Percentiles rank a stretch among this genome's conserved stretches.
Conservation (phyloP, 2,888 invertebrate genomes). For the Tholera decimalis region DNA sequence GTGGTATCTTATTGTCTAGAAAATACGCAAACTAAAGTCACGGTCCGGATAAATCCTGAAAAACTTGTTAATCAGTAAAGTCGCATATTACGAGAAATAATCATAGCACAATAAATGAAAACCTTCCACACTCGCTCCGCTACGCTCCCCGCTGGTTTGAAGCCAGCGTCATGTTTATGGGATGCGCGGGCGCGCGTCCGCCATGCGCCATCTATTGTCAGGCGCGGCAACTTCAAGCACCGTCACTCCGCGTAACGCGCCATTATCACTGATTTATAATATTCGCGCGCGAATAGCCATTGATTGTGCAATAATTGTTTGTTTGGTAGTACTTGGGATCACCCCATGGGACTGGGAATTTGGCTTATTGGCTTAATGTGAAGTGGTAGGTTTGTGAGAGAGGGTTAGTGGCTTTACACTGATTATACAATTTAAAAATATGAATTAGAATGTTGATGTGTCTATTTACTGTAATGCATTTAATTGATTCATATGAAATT, state of each 20-base stretch:
- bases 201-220: constrained; percentile 81
- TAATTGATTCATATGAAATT: no score
- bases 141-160: constrained; percentile 44
- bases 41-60: no score
- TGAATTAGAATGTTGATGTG: constrained; percentile 15
- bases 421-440: constrained; percentile 50
- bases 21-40: no score
- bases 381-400: constrained; percentile 68
- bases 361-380: constrained; percentile 81
- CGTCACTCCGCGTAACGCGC: constrained; percentile 77
- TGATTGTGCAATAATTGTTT: constrained; percentile 90
- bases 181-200: constrained; percentile 79
- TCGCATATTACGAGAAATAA: background rate
- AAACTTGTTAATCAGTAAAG: background rate
- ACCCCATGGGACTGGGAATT: constrained; percentile 81
- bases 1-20: background rate
- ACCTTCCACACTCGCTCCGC: background rate
- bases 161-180: constrained; percentile 57
- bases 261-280: constrained; percentile 86
- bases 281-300: constrained; percentile 81
- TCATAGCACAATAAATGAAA: background rate
- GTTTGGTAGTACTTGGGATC: constrained; percentile 78
- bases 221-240: constrained; percentile 76
- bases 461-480: no score
- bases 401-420: constrained; percentile 45